phyloP scores from a whole-genome alignment of 2,797 vertebrate species.

The Potorous gilbertii region DNA sequence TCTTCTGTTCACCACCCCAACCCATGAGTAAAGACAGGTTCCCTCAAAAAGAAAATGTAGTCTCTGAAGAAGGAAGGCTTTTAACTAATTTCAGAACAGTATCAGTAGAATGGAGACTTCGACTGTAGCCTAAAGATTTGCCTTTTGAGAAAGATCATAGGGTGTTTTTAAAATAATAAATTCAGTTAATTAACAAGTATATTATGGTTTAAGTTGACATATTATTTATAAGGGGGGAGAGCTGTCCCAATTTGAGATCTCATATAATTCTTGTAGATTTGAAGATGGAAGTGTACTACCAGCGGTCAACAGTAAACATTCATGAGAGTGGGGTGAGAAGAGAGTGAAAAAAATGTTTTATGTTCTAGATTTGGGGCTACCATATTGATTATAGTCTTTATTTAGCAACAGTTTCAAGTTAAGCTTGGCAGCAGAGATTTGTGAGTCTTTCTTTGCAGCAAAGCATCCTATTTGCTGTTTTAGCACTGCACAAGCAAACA shows the following conservation, averaged over 20 bases:
- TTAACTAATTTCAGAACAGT: constrained; percentile 48
- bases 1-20: background rate
- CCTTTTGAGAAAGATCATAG: constrained; percentile 7
- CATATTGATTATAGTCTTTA: constrained; percentile 58
- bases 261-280: constrained; percentile 15
- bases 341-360: background rate
- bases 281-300: constrained; percentile 40
- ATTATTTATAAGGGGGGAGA: constrained; percentile 22
- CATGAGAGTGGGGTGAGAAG: background rate
- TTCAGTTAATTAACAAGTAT: constrained; percentile 11
- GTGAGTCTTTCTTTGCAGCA: constrained; percentile 52
- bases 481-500: constrained; percentile 41
- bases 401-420: constrained; percentile 64
- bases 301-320: constrained; percentile 35
- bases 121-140: constrained; percentile 2
- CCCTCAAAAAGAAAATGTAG: constrained; percentile 6
- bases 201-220: constrained; percentile 60
- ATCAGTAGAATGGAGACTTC: constrained; percentile 30
- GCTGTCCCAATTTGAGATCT: constrained; percentile 39
- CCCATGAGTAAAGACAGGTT: constrained; percentile 26
- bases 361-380: constrained; percentile 53
- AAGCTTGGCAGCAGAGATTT: constrained; percentile 50
- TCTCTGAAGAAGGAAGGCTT: constrained; percentile 21
- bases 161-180: constrained; percentile 9
- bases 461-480: constrained; percentile 54